Base-by-base conservation (phyloP, 2,888 invertebrate species). In the Agrotis clavis region DNA sequence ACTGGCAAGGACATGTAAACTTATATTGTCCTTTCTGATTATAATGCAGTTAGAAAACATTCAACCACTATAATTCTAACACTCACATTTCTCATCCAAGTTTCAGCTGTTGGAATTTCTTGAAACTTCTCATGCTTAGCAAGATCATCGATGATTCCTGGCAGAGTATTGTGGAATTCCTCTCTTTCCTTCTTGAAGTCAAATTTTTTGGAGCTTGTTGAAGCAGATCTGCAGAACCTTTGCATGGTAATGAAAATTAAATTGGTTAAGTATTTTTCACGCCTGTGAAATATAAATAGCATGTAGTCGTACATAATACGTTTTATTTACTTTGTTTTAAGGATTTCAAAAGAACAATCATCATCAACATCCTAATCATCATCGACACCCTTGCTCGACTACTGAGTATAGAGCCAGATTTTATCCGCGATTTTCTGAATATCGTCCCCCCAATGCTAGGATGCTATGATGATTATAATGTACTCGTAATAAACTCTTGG, bases 81-180 rank as follows among this genome's bases (percentile, higher is more conserved):
- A 63, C 57, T 59, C 53, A 89, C 89, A 72, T 87, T 82, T 81
- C 85, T 80, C 79, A 89, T 67, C 86, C 87, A 90, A 21, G 85
- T 75, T 0, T 74, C 81, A 9, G 82, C 81, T 62, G 71, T 81
- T 16, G 85, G 85, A 5, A 87, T 62, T 71, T 86, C 82, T 14
- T 79, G 53, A 66, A 88, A 84, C 64, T 85, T 86, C 2, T 71
- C 71, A 59, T 84, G 83, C 6, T 81, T 71, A 7, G 75, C 60
- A 16, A 89, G 59, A 6, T 71, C 61, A 9, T 85, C 82, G 13
- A 87, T 68, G 21, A 89, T 59, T n/a, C 54, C 66, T 41, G 86
- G 87, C n/a, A 87, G 47, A 11, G 82, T 59, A 1, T 81, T 69
- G 18, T 69, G 54, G 13, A 86, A 66, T n/a, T 67, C 83, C 9